A percentile compares a stretch with the other conserved stretches of the same genome.
Evolutionary conservation across 2,888 invertebrate genomes (phyloP).

Genomic region (Drosophila setosimentum): DNA sequence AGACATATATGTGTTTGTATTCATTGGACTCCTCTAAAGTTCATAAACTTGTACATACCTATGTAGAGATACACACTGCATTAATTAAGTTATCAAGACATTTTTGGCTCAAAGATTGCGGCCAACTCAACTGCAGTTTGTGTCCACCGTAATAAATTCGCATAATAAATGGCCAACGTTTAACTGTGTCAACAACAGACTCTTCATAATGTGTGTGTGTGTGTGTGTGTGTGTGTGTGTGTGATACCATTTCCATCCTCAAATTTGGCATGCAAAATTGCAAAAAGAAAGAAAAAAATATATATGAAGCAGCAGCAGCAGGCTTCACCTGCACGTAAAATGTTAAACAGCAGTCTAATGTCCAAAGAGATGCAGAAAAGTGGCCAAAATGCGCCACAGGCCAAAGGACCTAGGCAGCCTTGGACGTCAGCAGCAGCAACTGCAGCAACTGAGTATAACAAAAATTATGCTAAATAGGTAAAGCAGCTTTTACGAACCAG

Average conservation of each 20-base stretch:
- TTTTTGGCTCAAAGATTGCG: conserved; percentile 51
- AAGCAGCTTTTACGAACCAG: conserved; percentile 74
- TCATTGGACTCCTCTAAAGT: conserved; percentile 37
- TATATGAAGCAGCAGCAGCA: neutral
- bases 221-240: conserved; percentile 9
- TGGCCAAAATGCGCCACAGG: conserved; percentile 50
- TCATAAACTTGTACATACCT: conserved; percentile 48
- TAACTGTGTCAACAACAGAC: conserved; percentile 73
- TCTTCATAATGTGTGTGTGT: conserved; percentile 2
- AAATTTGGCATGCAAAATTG: conserved; percentile 50
- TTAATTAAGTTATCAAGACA: conserved; percentile 72
- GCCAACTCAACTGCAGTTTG: conserved; percentile 54
- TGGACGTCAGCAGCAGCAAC: conserved; percentile 26
- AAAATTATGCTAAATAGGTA: conserved; percentile 80
- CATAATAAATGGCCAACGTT: conserved; percentile 71
- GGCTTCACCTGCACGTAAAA: conserved; percentile 61
- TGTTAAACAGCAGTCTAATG: conserved; percentile 67
- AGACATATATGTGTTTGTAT: conserved; percentile 19
- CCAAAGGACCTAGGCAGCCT: conserved; percentile 41
- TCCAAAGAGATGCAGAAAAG: conserved; percentile 58
- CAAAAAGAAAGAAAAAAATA: conserved; percentile 10
- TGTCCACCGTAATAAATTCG: conserved; percentile 64
- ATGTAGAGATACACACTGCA: conserved; percentile 21
- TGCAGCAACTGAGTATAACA: conserved; percentile 57
- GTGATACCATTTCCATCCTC: conserved; percentile 21